Conservation (phyloP, 1,140 invertebrate species). For the Epicauta chinensis region DNA sequence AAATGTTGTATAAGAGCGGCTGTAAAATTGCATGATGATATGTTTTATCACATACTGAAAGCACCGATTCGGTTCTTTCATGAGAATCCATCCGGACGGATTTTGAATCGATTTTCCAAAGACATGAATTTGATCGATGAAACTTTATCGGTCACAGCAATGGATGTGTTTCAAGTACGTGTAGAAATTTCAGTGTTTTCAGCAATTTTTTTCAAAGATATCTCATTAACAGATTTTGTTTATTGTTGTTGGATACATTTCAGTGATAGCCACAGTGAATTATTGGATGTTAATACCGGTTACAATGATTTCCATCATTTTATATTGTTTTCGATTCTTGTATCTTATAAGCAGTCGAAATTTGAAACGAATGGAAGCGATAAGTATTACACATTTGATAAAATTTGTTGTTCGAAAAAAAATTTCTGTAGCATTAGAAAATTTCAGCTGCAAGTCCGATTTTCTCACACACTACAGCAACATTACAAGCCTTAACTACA, state of each 20-base stretch:
- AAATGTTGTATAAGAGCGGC: conserved; percentile 62
- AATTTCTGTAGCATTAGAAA: conserved; percentile 59
- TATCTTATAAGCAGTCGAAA: conserved; percentile 73
- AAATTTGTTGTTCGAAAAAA: no score
- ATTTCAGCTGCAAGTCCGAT: conserved; percentile 64
- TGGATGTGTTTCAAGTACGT: conserved; percentile 58
- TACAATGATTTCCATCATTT: conserved; percentile 45
- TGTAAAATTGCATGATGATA: conserved; percentile 61
- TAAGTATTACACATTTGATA: conserved; percentile 55
- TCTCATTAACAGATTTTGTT: conserved; percentile 46
- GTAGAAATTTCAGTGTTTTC: no score
- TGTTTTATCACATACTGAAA: conserved; percentile 73
- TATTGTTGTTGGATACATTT: conserved; percentile 47
- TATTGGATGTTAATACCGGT: conserved; percentile 64
- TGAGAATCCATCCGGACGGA: conserved; percentile 70
- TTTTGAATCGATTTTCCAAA: conserved; percentile 67
- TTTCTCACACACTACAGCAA: conserved; percentile 60
- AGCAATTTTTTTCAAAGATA: no score
- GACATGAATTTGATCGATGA: conserved; percentile 78
- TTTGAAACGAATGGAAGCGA: conserved; percentile 75
- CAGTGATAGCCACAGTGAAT: conserved; percentile 66
- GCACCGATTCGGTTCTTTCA: conserved; percentile 86
- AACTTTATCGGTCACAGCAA: conserved; percentile 61
- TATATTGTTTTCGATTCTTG: conserved; percentile 40
- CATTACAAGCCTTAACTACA: conserved; percentile 45